Evolutionary conservation across 2,113 vertebrate species (phyloP).

Genomic region (Bettongia penicillata): DNA sequence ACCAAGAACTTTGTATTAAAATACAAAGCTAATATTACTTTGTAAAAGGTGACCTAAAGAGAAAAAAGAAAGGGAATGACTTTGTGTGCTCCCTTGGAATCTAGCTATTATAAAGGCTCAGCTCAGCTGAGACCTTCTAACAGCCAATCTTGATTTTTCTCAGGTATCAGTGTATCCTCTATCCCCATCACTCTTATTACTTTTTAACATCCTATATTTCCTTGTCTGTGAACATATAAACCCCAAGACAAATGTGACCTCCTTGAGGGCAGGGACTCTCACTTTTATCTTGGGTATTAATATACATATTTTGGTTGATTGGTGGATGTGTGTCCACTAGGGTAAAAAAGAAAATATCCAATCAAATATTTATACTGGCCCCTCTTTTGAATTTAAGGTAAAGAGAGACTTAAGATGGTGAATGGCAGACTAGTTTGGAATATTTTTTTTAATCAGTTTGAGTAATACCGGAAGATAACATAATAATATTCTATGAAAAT

Average conservation of each 20-base stretch:
- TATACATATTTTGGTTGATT: neutral
- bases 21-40: neutral
- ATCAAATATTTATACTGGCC: conserved; percentile 14
- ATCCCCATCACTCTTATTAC: neutral
- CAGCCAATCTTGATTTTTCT: neutral
- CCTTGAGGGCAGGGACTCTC: neutral
- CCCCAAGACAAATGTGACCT: neutral
- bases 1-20: neutral
- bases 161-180: neutral
- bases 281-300: neutral
- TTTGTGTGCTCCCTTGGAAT: neutral
- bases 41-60: neutral
- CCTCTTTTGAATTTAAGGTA: conserved; percentile 26
- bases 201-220: neutral
- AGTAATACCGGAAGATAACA: neutral
- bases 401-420: conserved; percentile 34
- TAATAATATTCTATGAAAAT: conserved; percentile 4
- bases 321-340: neutral
- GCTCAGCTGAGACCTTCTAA: neutral
- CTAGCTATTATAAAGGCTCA: neutral
- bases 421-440: neutral
- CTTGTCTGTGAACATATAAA: neutral
- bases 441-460: conserved; percentile 9
- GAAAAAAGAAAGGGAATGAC: neutral
- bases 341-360: neutral